Evolutionary conservation across 2,888 invertebrate genomes (phyloP), one percentile per base, ranked within the genome.

Genomic region (Rotaria macrura): DNA sequence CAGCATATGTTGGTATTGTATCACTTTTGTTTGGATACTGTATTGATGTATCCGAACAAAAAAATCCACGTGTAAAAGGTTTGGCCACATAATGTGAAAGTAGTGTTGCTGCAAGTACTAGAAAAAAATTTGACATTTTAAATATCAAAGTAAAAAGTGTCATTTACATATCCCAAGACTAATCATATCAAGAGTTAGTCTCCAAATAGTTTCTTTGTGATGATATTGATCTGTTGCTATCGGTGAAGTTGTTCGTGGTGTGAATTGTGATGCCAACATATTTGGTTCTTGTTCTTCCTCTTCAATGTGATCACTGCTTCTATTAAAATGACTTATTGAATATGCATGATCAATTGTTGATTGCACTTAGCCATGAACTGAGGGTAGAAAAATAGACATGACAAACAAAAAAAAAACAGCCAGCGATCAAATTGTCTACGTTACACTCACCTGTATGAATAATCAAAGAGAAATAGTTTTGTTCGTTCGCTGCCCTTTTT

Each of bases 41-140:
- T n/a, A 87, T 87, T 55, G 85, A 38, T 65, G 84, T 52, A 74
- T 87, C 87, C 25, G 85, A 84, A 65, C 87, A 87, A 34, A 72
- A 87, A 49, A 86, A 87, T 12, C 85, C 85, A 20, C 87, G 87
- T 23, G 72, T 49, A 74, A 85, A 87, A 9, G 87, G 87, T 52
- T 54, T 84, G 2, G 84, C 79, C 29, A 86, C 49, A 85, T 29
- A 55, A 79, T 85, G 25, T 10, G 25, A 0, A 23, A 79, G 2
- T 12, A 43, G 1, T 14, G 79, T n/a, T 40, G 14, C 14, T 7
- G 17, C 14, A 3, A 79, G 10, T n/a, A 79, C 79, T 79, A 79
- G 34, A 79, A 49, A 17, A 49, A 49, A 49, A 49, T 49, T 49
- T 23, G n/a, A 40, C n/a, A 4, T 29, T n/a, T 17, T 7, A 38